Evolutionary conservation across 2,113 vertebrate species (phyloP).

Genomic region (Cyphomyrus discorhynchus): DNA sequence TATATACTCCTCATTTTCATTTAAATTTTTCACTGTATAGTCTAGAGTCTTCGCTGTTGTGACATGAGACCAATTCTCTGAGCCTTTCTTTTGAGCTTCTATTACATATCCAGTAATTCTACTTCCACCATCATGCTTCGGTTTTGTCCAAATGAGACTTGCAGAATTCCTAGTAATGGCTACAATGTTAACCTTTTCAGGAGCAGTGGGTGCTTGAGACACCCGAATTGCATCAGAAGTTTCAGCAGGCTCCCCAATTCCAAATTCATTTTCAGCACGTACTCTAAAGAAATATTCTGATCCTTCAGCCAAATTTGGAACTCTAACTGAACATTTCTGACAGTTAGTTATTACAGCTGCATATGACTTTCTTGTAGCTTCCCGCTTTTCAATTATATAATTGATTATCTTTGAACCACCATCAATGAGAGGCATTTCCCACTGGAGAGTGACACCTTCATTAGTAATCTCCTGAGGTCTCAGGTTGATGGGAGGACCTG

Average conservation of each 20-base stretch:
- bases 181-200: constrained; percentile 84
- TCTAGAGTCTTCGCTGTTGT: constrained; percentile 82
- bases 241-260: constrained; percentile 87
- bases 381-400: constrained; percentile 94
- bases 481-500: constrained; percentile 90
- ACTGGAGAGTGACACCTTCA: constrained; percentile 84
- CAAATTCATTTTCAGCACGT: constrained; percentile 92
- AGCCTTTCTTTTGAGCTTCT: constrained; percentile 90
- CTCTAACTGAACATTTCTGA: constrained; percentile 72
- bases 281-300: constrained; percentile 98
- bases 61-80: constrained; percentile 85
- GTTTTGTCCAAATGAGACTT: constrained; percentile 90
- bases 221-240: constrained; percentile 84
- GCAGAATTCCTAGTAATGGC: constrained; percentile 83
- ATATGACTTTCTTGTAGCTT: constrained; percentile 91
- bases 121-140: constrained; percentile 90
- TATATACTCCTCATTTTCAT: constrained; percentile 88
- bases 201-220: constrained; percentile 84
- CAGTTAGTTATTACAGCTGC: constrained; percentile 82
- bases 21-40: constrained; percentile 82
- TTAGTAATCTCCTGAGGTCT: constrained; percentile 83
- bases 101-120: constrained; percentile 92
- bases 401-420: constrained; percentile 91
- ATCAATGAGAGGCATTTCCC: constrained; percentile 93
- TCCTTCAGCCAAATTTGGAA: constrained; percentile 80